Percentiles rank a stretch among this genome's conserved stretches.
Evolutionary conservation across 2,113 vertebrate genomes (phyloP).

Genomic region (Lepisosteus oculatus): DNA sequence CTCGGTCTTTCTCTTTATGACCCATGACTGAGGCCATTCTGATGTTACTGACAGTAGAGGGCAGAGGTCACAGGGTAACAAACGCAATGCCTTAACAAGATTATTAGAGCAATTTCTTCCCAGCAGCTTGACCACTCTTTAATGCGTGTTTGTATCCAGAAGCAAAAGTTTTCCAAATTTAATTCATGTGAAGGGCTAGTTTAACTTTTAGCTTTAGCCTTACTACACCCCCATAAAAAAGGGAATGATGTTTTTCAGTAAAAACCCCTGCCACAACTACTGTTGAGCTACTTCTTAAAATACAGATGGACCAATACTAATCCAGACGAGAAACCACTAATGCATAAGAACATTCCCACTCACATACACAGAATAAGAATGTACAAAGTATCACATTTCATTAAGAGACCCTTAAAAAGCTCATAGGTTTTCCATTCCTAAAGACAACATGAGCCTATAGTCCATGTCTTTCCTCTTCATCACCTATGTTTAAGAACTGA

Average conservation of each 20-base stretch:
- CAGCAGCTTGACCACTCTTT: neutral
- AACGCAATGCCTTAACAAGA: constrained; percentile 59
- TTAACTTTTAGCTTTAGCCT: no score
- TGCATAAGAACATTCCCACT: neutral
- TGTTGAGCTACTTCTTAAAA: no score
- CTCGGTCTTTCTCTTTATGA: constrained; percentile 58
- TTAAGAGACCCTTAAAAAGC: neutral
- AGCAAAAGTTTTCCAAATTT: no score
- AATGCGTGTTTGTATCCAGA: no score
- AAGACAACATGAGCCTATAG: neutral
- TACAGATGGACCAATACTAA: no score
- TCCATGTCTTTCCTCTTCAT: no score
- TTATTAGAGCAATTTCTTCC: constrained; percentile 46
- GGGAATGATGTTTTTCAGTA: no score
- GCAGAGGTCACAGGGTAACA: constrained; percentile 58
- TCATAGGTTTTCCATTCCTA: neutral
- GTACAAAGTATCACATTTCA: neutral
- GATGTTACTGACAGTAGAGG: constrained; percentile 53
- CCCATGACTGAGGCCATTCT: constrained; percentile 63
- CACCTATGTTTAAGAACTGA: no score
- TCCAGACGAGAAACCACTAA: no score
- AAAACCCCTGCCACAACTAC: no score
- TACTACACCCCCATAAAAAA: no score
- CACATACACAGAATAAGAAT: neutral
- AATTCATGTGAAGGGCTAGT: no score